Percentiles rank a stretch among this genome's conserved stretches.
phyloP scores from a whole-genome alignment of 1,140 invertebrate genomes.

The Drosophila bocki region DNA sequence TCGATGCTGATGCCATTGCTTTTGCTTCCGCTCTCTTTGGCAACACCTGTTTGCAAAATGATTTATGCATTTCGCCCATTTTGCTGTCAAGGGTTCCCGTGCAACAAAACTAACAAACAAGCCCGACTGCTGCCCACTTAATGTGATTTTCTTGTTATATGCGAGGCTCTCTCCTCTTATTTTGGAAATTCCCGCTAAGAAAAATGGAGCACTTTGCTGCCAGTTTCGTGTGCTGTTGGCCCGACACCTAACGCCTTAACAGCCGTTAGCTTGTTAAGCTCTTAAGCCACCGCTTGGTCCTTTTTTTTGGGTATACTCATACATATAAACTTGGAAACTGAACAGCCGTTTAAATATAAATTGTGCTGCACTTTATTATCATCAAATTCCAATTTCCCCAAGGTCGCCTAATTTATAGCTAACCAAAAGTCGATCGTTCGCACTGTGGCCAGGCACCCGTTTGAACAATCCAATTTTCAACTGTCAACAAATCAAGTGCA shows the following conservation, averaged over 20 bases:
- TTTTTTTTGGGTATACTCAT: not conserved
- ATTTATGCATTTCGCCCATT: conserved; percentile 73
- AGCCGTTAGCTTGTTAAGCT: conserved; percentile 34
- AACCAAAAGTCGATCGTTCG: conserved; percentile 16
- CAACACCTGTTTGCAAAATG: conserved; percentile 58
- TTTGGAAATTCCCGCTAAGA: conserved; percentile 1
- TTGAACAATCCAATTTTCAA: conserved; percentile 33
- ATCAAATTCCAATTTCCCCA: not conserved
- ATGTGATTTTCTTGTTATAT: conserved; percentile 74
- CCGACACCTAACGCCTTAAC: conserved; percentile 3
- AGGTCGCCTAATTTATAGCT: not conserved
- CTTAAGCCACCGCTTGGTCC: not conserved
- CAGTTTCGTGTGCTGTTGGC: conserved; percentile 11
- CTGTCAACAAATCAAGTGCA: conserved; percentile 59
- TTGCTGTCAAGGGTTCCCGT: conserved; percentile 41
- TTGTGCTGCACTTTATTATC: not conserved
- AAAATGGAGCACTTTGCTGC: conserved; percentile 50
- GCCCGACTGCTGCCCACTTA: conserved; percentile 31
- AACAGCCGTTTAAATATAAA: not conserved
- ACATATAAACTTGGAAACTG: not conserved
- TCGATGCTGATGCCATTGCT: conserved; percentile 11
- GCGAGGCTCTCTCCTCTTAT: conserved; percentile 4
- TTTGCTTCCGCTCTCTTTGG: conserved; percentile 34
- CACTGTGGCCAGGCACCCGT: conserved; percentile 9
- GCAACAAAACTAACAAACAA: conserved; percentile 32